Base-by-base conservation (phyloP, 2,888 invertebrate species). In the Andrena minutula region DNA sequence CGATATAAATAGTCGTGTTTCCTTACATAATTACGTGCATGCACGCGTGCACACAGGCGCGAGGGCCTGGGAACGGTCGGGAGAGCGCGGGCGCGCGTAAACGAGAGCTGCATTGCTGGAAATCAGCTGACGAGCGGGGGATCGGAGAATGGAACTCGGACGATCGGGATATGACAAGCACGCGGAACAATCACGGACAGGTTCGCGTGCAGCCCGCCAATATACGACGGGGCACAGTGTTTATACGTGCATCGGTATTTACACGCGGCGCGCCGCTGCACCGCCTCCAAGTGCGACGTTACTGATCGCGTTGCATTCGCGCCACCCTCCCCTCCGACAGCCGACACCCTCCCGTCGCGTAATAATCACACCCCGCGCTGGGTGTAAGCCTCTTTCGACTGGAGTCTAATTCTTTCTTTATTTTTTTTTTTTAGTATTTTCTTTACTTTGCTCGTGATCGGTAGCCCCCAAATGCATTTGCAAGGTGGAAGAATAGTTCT, bases 171-270 rank as follows among this genome's bases (percentile, higher is more conserved):
- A 35, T 86, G 87, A 88, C 86, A 83, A 87, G 82, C 84, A 86
- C 84, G 88, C 86, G 86, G 85, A 89, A 89, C 89, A 88, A 88
- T 89, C 26, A 12, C 88, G 84, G 87, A 86, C 86, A 85, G 88
- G 87, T 81, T 89, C 74, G 90, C 89, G 89, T 89, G 89, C 86
- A 79, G 80, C 75, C 69, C 77, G 61, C 64, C 73, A 66, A 79
- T 84, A 77, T 82, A 80, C 79, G 49, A 32, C 63, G 72, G 60
- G 68, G 76, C 71, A 41, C 41, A 5, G 75, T 77, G 77, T 80
- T 84, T 73, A 69, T 76, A 76, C 12, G 23, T 60, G 49, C 61
- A 32, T 49, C 58, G 58, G 60, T 76, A 70, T 79, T 68, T 75
- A 51, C 73, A 76, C 32, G 47, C 30, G 53, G 41, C 10, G 23